Evolutionary conservation across 1,140 invertebrate species (phyloP).

Genomic region (Tribolium madens): DNA sequence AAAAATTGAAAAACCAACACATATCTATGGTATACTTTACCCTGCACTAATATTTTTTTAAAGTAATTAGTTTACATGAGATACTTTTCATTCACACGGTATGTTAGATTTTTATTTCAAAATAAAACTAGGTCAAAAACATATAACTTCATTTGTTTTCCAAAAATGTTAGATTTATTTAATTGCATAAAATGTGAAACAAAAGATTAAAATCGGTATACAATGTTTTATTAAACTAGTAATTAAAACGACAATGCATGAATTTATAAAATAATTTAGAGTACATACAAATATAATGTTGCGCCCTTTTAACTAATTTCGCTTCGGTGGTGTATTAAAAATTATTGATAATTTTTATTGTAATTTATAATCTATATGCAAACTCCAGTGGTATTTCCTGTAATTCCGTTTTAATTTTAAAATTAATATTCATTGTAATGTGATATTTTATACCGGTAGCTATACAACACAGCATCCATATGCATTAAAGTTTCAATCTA

Average conservation of each 20-base stretch:
- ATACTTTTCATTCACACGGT: too few relatives aligned
- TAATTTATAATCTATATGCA: conserved; percentile 38
- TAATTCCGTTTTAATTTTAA: conserved; percentile 26
- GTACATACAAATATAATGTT: neutral
- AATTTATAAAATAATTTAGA: neutral
- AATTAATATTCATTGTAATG: conserved; percentile 35
- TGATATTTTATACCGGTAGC: conserved; percentile 24
- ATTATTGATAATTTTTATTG: conserved; percentile 25
- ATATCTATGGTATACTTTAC: too few relatives aligned
- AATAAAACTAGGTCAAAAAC: too few relatives aligned
- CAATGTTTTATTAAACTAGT: neutral
- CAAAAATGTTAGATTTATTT: neutral
- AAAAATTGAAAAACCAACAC: too few relatives aligned
- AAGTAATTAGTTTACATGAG: too few relatives aligned
- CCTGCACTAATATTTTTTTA: too few relatives aligned
- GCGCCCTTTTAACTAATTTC: neutral
- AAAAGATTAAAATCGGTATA: neutral
- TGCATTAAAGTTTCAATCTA: conserved; percentile 29
- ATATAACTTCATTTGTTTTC: too few relatives aligned
- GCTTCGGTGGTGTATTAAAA: neutral
- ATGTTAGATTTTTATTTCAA: too few relatives aligned
- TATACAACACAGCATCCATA: conserved; percentile 24
- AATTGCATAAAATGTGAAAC: neutral
- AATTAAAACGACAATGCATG: neutral
- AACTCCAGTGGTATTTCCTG: conserved; percentile 20